Base-by-base conservation (phyloP, 2,113 vertebrate species). In the Ceuthmochares aereus region DNA sequence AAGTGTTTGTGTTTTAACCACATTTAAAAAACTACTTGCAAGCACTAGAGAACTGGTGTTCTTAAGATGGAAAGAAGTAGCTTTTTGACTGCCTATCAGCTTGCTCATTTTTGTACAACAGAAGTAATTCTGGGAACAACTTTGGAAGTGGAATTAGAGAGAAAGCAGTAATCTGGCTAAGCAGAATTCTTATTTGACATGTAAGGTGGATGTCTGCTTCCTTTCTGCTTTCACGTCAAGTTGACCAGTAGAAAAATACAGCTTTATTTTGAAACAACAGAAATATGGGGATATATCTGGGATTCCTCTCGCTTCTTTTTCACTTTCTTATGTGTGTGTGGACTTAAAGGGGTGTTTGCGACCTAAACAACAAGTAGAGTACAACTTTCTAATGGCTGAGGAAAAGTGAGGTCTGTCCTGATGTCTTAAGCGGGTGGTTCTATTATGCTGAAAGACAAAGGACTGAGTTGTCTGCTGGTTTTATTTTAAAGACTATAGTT, bases 371-470 rank as follows among this genome's bases (percentile, higher is more conserved):
- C 5, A 59, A 29, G 17, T 3, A 16, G 22, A 37, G 16, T 22
- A 30, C 85, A 94, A 74, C 77, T 74, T 95, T 98, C 92, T 95
- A 90, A 43, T 6, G 21, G 62, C 72, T 88, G 58, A 94, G 95
- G 94, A 97, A 96, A 96, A 95, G 90, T 96, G 96, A 97, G 79
- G 89, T 96, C 96, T 95, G 84, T 91, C 96, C 95, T 84, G 93
- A 87, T 88, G 70, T 95, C 85, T 97, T 96, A 93, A 91, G 96
- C 96, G 93, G 95, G 92, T 97, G 75, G 95, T 45, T 54, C 25
- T 97, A 87, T 96, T 98, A 90, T 95, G 97, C 42, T 34, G 95
- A 94, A 97, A 98, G 97, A 97, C 91, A 96, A 98, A 97, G 47
- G 20, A 51, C 7, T 11, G 69, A 63, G 83, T 92, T 93, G 91